A percentile compares a stretch with the other conserved stretches of the same genome.
These are phyloP conservation scores for Monarcha castaneiventris DNA, from an alignment of 2,113 vertebrate species.

Conservation along the genomic window DNA sequence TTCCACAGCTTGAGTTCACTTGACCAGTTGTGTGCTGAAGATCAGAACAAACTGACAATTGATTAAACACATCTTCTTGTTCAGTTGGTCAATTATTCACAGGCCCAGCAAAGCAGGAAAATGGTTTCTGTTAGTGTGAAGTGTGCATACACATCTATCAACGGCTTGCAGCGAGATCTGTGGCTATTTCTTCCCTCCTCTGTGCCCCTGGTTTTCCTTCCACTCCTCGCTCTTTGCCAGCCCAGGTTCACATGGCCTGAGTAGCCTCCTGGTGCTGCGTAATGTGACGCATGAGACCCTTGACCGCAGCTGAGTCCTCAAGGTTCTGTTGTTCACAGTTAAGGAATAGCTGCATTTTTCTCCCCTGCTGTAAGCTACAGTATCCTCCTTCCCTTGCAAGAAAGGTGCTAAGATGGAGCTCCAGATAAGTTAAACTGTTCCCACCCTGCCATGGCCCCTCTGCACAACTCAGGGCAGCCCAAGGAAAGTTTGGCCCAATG, in stretches of 20 bases:
- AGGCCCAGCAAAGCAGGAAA: neutral
- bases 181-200: neutral
- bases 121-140: neutral
- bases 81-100: slow-evolving; percentile 1
- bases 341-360: neutral
- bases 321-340: neutral
- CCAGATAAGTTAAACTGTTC: neutral
- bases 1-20: neutral
- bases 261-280: neutral
- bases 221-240: rapidly evolving
- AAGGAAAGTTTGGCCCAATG: rapidly evolving
- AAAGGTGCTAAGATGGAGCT: neutral
- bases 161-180: neutral
- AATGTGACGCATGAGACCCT: neutral
- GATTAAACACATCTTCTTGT: neutral
- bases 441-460: rapidly evolving
- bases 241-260: neutral
- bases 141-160: neutral
- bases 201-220: neutral
- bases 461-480: rapidly evolving
- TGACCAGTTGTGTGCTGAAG: neutral
- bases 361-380: neutral
- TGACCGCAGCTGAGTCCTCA: rapidly evolving
- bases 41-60: neutral
- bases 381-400: neutral